Evolutionary conservation across 2,797 vertebrate genomes (phyloP).

Genomic region (Sebastes iracundus): DNA sequence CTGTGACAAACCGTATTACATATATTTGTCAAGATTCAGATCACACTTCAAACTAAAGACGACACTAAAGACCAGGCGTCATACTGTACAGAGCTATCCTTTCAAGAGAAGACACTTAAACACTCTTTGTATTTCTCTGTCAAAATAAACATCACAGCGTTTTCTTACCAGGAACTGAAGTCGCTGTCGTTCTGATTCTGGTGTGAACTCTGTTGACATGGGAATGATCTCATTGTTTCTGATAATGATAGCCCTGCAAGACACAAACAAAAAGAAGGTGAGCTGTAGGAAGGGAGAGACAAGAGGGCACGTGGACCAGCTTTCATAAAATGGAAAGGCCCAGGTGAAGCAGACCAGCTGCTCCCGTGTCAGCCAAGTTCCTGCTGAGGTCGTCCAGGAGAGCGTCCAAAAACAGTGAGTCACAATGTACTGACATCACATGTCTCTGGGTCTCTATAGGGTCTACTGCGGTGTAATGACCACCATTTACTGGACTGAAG

Average conservation of each 20-base stretch:
- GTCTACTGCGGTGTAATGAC: not conserved
- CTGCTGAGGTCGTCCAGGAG: not conserved
- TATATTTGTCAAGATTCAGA: not conserved
- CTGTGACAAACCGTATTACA: not conserved
- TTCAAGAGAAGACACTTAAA: not conserved
- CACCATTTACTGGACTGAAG: not conserved
- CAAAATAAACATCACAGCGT: too few relatives aligned
- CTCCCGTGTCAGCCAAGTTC: not conserved
- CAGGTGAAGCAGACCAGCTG: not conserved
- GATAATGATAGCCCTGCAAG: slow-evolving; percentile 92
- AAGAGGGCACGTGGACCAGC: not conserved
- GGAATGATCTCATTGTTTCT: slow-evolving; percentile 91
- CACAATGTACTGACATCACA: not conserved
- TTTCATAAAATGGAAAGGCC: not conserved
- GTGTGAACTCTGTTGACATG: slow-evolving; percentile 96
- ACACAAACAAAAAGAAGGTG: not conserved
- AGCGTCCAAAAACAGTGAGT: not conserved
- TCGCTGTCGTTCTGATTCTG: slow-evolving; percentile 93
- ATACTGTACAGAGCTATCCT: not conserved
- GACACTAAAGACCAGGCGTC: not conserved
- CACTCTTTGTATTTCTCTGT: not conserved
- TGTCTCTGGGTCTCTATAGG: not conserved
- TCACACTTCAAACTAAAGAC: not conserved
- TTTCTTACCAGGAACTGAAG: slow-evolving; percentile 94
- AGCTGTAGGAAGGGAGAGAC: not conserved